Evolutionary conservation across 2,113 vertebrate species (phyloP).

Genomic region (Pseudorectes ferrugineus): DNA sequence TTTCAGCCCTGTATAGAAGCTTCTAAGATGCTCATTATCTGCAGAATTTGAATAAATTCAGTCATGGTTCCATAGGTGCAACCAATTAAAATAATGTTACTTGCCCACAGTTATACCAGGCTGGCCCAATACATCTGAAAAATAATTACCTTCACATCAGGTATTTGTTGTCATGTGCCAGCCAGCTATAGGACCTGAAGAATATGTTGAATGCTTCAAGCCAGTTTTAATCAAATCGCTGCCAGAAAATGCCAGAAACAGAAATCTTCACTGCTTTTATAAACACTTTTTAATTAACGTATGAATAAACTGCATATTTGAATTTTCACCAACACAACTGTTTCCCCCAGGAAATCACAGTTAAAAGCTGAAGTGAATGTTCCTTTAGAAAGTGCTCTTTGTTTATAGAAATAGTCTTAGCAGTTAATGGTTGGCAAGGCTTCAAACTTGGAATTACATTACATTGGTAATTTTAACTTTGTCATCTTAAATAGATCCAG

Average conservation of each 20-base stretch:
- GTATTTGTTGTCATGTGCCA: not conserved
- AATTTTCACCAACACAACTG: not conserved
- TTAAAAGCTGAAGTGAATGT: slow-evolving; percentile 5
- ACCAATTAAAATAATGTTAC: not conserved
- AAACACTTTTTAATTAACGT: not conserved
- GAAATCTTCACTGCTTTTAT: not conserved
- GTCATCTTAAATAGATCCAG: slow-evolving; percentile 27
- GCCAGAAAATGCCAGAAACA: not conserved
- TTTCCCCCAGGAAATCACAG: not conserved
- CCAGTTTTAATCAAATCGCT: not conserved
- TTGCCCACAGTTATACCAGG: not conserved
- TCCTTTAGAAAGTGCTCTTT: slow-evolving; percentile 35
- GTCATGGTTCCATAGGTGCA: not conserved
- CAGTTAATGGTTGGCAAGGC: slow-evolving; percentile 6
- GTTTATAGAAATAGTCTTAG: slow-evolving; percentile 14
- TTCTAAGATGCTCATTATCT: not conserved
- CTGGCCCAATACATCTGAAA: not conserved
- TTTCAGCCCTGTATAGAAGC: not conserved
- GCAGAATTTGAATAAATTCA: not conserved
- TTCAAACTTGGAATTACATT: slow-evolving; percentile 14
- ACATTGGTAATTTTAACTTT: slow-evolving; percentile 32
- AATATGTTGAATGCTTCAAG: not conserved
- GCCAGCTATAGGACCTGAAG: not conserved
- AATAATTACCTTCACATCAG: not conserved
- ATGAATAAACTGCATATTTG: not conserved